phyloP scores from a whole-genome alignment of 2,888 invertebrate species.

The Electrophaes corylata region DNA sequence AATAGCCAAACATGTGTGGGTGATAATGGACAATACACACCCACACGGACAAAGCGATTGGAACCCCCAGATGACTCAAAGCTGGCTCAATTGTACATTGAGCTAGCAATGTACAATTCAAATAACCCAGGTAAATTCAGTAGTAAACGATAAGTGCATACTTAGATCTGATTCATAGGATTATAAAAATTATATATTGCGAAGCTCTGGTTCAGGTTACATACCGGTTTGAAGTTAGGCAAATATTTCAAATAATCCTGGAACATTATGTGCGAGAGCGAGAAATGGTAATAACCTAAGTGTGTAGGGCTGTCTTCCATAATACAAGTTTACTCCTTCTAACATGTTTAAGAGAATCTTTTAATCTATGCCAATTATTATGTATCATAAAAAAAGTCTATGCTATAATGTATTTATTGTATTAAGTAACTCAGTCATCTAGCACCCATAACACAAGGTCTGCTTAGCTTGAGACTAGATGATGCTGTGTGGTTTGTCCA shows the following conservation, averaged over 20 bases:
- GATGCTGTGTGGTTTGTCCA: too few species aligned
- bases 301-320: conserved; percentile 4
- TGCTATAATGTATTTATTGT: too few species aligned
- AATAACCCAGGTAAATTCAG: conserved; percentile 21
- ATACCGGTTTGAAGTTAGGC: conserved; percentile 17
- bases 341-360: too few species aligned
- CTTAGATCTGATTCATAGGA: conserved; percentile 43
- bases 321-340: not conserved
- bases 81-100: too few species aligned
- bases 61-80: conserved; percentile 28
- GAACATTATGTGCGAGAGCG: conserved; percentile 1
- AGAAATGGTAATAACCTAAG: conserved; percentile 17
- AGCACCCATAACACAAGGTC: too few species aligned
- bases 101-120: not conserved
- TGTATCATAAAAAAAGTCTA: too few species aligned
- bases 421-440: too few species aligned
- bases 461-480: too few species aligned
- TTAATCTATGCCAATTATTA: too few species aligned
- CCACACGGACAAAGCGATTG: conserved; percentile 30
- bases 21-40: conserved; percentile 36
- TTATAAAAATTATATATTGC: conserved; percentile 41
- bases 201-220: conserved; percentile 9
- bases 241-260: conserved; percentile 11
- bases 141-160: conserved; percentile 36
- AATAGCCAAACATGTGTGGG: conserved; percentile 35